Percentiles rank a stretch among this genome's conserved stretches.
These are phyloP conservation scores for Cyclura pinguis DNA, from an alignment of 2,797 vertebrate genomes.

Conservation along the genomic window DNA sequence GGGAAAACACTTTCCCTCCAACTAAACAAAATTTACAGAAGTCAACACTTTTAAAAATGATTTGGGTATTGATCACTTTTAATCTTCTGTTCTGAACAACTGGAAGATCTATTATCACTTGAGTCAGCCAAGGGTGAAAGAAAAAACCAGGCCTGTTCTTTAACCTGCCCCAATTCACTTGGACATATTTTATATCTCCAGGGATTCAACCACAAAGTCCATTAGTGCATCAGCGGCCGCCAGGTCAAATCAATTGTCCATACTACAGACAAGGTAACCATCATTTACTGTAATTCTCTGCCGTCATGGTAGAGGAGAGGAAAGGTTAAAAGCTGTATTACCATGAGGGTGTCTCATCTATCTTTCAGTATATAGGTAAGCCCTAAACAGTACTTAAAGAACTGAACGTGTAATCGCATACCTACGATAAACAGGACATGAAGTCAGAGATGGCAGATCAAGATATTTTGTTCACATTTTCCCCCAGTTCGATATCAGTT, in stretches of 20 bases:
- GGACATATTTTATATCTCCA: constrained; percentile 80
- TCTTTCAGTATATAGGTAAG: constrained; percentile 78
- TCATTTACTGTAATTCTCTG: constrained; percentile 91
- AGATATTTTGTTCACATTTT: constrained; percentile 36
- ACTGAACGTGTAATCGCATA: constrained; percentile 54
- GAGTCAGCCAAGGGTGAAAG: constrained; percentile 58
- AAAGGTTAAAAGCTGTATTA: constrained; percentile 87
- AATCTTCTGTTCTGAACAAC: constrained; percentile 75
- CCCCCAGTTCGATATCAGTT: constrained; percentile 39
- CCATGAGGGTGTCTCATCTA: constrained; percentile 79
- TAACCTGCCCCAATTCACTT: constrained; percentile 79
- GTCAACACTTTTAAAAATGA: constrained; percentile 73
- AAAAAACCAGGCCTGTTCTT: constrained; percentile 74
- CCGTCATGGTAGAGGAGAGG: constrained; percentile 89
- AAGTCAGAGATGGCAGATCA: constrained; percentile 30
- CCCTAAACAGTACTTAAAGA: constrained; percentile 75
- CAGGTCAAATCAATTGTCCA: constrained; percentile 89
- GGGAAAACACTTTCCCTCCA: constrained; percentile 24
- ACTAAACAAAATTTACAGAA: constrained; percentile 71
- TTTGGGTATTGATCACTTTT: constrained; percentile 81
- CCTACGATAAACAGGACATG: constrained; percentile 48
- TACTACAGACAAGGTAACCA: constrained; percentile 85
- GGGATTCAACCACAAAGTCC: constrained; percentile 86
- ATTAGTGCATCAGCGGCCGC: constrained; percentile 84
- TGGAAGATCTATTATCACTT: constrained; percentile 71